A percentile compares a stretch with the other conserved stretches of the same genome.
Conservation (phyloP, 1,140 invertebrate species). For the Aphelinus atriplicis region DNA sequence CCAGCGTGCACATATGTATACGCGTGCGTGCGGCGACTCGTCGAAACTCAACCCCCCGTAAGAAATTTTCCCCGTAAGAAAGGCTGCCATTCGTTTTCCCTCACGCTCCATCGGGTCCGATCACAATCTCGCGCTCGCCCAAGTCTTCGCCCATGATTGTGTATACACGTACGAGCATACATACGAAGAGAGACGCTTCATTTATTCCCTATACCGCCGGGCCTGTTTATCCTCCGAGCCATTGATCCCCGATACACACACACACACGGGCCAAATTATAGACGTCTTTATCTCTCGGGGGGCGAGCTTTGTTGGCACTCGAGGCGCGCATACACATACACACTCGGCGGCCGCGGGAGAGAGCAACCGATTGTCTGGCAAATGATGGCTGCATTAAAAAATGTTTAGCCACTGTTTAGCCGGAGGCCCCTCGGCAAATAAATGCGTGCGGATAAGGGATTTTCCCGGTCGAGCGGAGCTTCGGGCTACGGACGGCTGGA, state of each 20-base stretch:
- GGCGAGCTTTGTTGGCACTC: background rate
- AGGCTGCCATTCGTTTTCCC: background rate
- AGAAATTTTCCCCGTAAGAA: no score
- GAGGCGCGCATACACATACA: no score
- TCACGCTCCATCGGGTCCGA: constrained; percentile 27
- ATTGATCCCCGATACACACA: constrained; percentile 19
- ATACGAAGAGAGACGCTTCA: constrained; percentile 29
- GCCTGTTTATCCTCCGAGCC: constrained; percentile 27
- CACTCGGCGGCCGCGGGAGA: no score
- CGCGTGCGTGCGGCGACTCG: no score
- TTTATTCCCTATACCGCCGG: constrained; percentile 16
- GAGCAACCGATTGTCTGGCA: background rate
- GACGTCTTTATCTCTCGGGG: constrained; percentile 5
- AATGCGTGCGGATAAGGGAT: no score
- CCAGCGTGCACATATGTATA: no score
- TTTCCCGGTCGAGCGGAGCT: no score
- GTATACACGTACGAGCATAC: constrained; percentile 15
- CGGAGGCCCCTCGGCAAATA: no score
- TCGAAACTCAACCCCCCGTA: no score
- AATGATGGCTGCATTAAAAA: constrained; percentile 15
- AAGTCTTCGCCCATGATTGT: no score
- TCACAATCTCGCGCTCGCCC: constrained; percentile 7
- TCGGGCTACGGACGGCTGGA: no score
- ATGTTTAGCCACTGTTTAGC: constrained; percentile 1
- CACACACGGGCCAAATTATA: constrained; percentile 20